Evolutionary conservation across 1,140 invertebrate species (phyloP).

Genomic region (Pseudomyrmex cubaensis): DNA sequence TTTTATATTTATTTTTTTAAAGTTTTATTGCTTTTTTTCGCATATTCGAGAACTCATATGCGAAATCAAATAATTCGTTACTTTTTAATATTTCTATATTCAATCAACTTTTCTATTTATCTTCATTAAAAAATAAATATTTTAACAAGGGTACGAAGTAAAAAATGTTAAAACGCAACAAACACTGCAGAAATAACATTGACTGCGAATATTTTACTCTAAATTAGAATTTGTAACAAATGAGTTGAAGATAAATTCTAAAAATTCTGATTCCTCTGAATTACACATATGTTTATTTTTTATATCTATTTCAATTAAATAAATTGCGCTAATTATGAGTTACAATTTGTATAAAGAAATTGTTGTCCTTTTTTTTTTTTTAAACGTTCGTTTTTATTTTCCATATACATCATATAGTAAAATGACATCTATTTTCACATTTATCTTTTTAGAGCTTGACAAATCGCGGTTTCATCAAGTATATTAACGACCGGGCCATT

Average conservation of each 20-base stretch:
- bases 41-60: not conserved
- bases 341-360: conserved; percentile 1
- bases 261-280: not conserved
- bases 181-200: conserved; percentile 7
- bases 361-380: too few relatives aligned
- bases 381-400: too few relatives aligned
- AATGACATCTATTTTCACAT: conserved; percentile 3
- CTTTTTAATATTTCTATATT: conserved; percentile 20
- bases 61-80: not conserved
- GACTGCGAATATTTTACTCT: not conserved
- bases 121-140: conserved; percentile 31
- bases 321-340: not conserved
- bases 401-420: too few relatives aligned
- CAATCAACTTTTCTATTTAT: conserved; percentile 32
- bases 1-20: conserved; percentile 7
- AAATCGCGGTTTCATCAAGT: not conserved
- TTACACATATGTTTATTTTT: not conserved
- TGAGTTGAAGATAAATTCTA: not conserved
- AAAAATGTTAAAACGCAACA: conserved; percentile 26
- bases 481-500: conserved; percentile 5
- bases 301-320: not conserved
- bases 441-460: not conserved
- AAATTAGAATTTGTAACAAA: conserved; percentile 15
- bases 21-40: too few relatives aligned
- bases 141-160: not conserved